A percentile compares a stretch with the other conserved stretches of the same genome.
phyloP scores from a whole-genome alignment of 1,140 invertebrate genomes.

The Leucophenga varia region DNA sequence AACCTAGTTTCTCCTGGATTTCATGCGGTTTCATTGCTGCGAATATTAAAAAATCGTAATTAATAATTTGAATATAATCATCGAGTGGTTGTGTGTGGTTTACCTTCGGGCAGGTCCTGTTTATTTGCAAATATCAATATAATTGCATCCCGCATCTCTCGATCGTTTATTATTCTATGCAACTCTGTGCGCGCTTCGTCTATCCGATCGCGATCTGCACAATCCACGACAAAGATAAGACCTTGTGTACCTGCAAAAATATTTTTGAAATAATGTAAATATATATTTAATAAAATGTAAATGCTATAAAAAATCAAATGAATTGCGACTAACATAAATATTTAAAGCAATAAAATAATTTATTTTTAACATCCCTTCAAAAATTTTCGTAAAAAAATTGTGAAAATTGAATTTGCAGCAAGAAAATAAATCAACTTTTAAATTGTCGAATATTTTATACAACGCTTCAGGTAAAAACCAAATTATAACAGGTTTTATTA shows the following conservation, averaged over 20 bases:
- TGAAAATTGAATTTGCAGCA: too few relatives aligned
- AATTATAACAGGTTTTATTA: too few relatives aligned
- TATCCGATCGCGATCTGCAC: conserved; percentile 95
- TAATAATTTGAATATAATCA: neutral
- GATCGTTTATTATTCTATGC: conserved; percentile 98
- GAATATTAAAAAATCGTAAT: conserved; percentile 32
- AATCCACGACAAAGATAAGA: conserved; percentile 98
- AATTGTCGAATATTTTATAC: too few relatives aligned
- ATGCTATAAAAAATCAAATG: too few relatives aligned
- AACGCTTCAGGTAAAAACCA: too few relatives aligned
- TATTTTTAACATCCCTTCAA: too few relatives aligned
- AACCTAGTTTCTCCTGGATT: conserved; percentile 97
- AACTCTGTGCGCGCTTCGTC: conserved; percentile 96
- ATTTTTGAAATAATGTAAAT: too few relatives aligned
- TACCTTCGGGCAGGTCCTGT: conserved; percentile 98
- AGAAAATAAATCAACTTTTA: too few relatives aligned
- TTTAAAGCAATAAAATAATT: too few relatives aligned
- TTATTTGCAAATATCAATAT: conserved; percentile 99
- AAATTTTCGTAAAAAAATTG: too few relatives aligned
- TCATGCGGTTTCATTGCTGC: conserved; percentile 99
- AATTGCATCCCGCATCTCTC: conserved; percentile 99
- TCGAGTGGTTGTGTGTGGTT: conserved; percentile 14
- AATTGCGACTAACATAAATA: too few relatives aligned
- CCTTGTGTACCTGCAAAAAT: conserved; percentile 69
- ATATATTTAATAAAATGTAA: too few relatives aligned